Evolutionary conservation across 2,113 vertebrate species (phyloP).

Genomic region (Hystrix brachyura): DNA sequence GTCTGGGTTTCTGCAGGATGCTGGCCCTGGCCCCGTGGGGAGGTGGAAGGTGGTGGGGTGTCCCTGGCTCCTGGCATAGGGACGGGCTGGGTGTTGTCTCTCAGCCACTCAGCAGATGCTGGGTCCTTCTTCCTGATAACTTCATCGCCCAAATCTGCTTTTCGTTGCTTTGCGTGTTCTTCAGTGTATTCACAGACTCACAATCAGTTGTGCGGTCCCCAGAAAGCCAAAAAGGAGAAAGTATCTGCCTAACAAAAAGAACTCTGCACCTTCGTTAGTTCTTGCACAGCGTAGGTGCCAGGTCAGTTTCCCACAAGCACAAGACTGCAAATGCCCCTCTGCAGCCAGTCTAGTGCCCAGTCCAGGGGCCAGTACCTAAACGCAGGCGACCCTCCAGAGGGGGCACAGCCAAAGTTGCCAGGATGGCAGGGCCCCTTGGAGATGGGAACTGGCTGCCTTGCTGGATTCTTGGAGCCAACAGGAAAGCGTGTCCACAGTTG

Average conservation of each 20-base stretch:
- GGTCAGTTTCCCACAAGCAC: neutral
- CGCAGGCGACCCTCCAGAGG: neutral
- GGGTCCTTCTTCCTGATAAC: neutral
- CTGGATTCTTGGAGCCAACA: neutral
- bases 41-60: accelerated
- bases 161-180: neutral
- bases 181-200: neutral
- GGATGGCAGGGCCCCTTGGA: neutral
- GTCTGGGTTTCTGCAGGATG: neutral
- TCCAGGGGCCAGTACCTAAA: neutral
- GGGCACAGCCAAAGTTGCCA: neutral
- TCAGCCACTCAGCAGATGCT: accelerated
- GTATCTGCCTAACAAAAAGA: neutral
- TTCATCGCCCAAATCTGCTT: neutral
- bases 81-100: neutral
- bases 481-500: too few species aligned
- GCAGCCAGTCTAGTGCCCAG: accelerated
- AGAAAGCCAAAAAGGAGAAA: neutral
- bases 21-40: neutral
- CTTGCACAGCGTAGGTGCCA: neutral
- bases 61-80: neutral
- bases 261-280: neutral
- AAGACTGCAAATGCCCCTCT: accelerated
- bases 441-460: neutral
- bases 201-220: too few species aligned